These are phyloP conservation scores for Pedicia rivosa DNA, from an alignment of 2,888 invertebrate genomes.

Conservation along the genomic window DNA sequence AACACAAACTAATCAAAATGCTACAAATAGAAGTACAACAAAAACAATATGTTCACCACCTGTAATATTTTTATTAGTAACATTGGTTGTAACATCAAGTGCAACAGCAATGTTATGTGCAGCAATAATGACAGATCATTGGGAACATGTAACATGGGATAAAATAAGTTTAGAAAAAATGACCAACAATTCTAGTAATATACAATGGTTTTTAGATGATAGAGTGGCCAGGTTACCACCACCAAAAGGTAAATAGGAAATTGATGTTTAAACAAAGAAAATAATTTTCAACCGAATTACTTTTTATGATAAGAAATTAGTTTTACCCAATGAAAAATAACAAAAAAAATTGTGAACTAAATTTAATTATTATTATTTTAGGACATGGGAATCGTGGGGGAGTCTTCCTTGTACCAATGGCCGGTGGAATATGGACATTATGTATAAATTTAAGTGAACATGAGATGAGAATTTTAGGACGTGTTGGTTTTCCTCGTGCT, in stretches of 20 bases:
- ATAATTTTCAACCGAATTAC: too few species aligned
- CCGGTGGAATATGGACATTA: slow-evolving; percentile 82
- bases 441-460: slow-evolving; percentile 68
- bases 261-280: too few species aligned
- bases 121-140: slow-evolving; percentile 79
- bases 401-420: slow-evolving; percentile 71
- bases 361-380: too few species aligned
- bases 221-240: slow-evolving; percentile 49
- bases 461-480: slow-evolving; percentile 48
- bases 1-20: slow-evolving; percentile 13
- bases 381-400: slow-evolving; percentile 32
- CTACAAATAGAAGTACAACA: slow-evolving; percentile 21
- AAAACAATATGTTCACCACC: slow-evolving; percentile 29
- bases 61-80: slow-evolving; percentile 29
- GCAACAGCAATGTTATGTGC: slow-evolving; percentile 69
- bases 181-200: slow-evolving; percentile 33
- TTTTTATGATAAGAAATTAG: too few species aligned
- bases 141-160: slow-evolving; percentile 80
- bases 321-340: neutral
- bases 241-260: slow-evolving; percentile 19
- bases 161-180: slow-evolving; percentile 32
- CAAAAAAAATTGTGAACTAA: too few species aligned
- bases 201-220: slow-evolving; percentile 63
- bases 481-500: slow-evolving; percentile 48
- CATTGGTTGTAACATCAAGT: slow-evolving; percentile 51